Base-by-base conservation (phyloP, 2,888 invertebrate genomes). In the Tetanocera ferruginea region DNA sequence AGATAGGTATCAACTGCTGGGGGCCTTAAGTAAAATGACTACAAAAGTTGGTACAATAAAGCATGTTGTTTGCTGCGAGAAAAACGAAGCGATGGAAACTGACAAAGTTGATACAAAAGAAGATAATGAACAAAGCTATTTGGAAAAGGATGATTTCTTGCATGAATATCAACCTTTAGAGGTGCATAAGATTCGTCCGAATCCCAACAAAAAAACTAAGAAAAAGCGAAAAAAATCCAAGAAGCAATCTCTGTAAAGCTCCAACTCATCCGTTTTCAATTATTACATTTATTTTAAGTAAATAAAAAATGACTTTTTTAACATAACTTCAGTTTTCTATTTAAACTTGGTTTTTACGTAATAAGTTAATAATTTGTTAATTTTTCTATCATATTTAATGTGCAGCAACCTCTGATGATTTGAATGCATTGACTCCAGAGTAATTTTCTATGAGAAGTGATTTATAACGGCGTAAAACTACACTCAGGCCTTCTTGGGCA, bases 401-500 rank as follows among this genome's bases (percentile, higher is more conserved):
- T 85, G 91, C 91, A 28, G 92, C 90, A 71, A 76, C 60, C 19
- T 93, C 91, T 0, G 89, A 89, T 3, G 88, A 87, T 78, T 87
- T 90, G 52, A 83, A 89, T 5, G 83, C 86, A 80, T 89, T 85
- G 3, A 82, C 51, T 4, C 87, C 88, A 17, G 87, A 85, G 89
- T 96, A 95, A 87, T 96, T 94, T 83, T 96, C 95, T 80, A 96
- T 92, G 0, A 93, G 90, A 81, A 96, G 90, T 73, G 91, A 91
- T 88, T 94, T 96, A 84, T 93, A 94, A 82, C 93, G 91, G 80
- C 94, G 91, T 52, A 94, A 87, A 85, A 93, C 93, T 0, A 95
- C 90, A 31, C 81, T 83, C 11, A 77, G 76, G 8, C 86, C 90
- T 28, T 94, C 94, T 78, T 92, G 92, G 79, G 91, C 91, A 11